A percentile compares a stretch with the other conserved stretches of the same genome.
phyloP scores from a whole-genome alignment of 2,797 vertebrate species.

The Cuculus canorus region DNA sequence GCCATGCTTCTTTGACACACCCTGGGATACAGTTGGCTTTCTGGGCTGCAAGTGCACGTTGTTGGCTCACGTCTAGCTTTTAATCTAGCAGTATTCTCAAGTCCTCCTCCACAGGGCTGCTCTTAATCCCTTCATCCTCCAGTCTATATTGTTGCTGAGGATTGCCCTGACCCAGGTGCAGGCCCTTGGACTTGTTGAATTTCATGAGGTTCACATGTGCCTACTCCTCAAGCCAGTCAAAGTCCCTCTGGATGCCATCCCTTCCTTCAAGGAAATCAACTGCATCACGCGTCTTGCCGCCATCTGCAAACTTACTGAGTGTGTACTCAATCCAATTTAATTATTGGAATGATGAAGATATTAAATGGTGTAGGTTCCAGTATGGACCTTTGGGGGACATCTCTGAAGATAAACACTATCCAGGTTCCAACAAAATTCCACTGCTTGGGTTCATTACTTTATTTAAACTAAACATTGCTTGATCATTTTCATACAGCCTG shows the following conservation, averaged over 20 bases:
- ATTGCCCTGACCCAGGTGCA: background rate
- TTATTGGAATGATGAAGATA: background rate
- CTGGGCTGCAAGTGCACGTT: background rate
- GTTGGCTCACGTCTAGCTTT: background rate
- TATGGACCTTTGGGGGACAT: background rate
- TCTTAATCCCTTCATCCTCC: background rate
- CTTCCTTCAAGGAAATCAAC: background rate
- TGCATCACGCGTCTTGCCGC: background rate
- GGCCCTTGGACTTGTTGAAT: background rate
- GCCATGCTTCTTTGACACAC: background rate
- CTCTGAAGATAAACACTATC: background rate
- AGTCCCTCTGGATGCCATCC: background rate
- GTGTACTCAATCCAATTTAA: background rate
- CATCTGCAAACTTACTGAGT: background rate
- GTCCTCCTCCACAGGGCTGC: background rate
- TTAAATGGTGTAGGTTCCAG: background rate
- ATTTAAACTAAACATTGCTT: background rate
- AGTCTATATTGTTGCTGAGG: background rate
- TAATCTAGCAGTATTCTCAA: background rate
- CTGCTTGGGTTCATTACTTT: background rate
- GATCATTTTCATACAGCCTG: background rate
- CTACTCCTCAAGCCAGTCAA: background rate
- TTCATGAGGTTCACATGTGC: background rate
- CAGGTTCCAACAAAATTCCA: background rate
- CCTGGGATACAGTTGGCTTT: background rate